These are phyloP conservation scores for Rhagium mordax DNA, from an alignment of 2,888 invertebrate genomes.

Conservation along the genomic window DNA sequence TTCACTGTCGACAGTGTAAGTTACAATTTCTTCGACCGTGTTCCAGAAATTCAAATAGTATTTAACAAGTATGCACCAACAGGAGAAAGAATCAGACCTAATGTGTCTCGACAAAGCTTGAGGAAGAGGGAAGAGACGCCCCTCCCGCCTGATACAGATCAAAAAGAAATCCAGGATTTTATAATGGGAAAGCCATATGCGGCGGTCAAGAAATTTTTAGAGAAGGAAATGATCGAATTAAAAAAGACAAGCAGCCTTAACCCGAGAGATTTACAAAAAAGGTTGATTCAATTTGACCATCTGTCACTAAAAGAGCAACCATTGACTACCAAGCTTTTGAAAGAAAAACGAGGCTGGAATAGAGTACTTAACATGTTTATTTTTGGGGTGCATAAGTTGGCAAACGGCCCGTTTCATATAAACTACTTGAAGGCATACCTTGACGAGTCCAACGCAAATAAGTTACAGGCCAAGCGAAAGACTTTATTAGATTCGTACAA, in stretches of 20 bases:
- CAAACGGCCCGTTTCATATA: conserved; percentile 50
- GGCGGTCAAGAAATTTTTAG: conserved; percentile 38
- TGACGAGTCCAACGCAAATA: background rate
- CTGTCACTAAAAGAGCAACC: background rate
- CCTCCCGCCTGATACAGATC: conserved; percentile 8
- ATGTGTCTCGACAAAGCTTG: background rate
- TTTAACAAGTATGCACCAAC: background rate
- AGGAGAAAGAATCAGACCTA: background rate
- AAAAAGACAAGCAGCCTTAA: conserved; percentile 16
- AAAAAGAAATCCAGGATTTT: conserved; percentile 33
- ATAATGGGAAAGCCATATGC: conserved; percentile 1
- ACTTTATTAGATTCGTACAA: conserved; percentile 48
- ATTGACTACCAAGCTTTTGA: conserved; percentile 18
- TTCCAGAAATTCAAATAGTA: background rate
- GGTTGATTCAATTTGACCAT: conserved; percentile 31
- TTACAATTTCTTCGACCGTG: background rate
- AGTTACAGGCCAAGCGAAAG: conserved; percentile 23
- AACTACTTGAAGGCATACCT: conserved; percentile 51
- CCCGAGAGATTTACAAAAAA: conserved; percentile 25
- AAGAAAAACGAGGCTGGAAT: conserved; percentile 42
- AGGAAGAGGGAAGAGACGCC: background rate
- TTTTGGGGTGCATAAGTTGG: conserved; percentile 51
- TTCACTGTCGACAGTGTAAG: background rate
- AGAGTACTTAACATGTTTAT: conserved; percentile 55
- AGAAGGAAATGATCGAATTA: conserved; percentile 40